Evolutionary conservation across 2,888 invertebrate species (phyloP).

Genomic region (Pristionchus arcanus): DNA sequence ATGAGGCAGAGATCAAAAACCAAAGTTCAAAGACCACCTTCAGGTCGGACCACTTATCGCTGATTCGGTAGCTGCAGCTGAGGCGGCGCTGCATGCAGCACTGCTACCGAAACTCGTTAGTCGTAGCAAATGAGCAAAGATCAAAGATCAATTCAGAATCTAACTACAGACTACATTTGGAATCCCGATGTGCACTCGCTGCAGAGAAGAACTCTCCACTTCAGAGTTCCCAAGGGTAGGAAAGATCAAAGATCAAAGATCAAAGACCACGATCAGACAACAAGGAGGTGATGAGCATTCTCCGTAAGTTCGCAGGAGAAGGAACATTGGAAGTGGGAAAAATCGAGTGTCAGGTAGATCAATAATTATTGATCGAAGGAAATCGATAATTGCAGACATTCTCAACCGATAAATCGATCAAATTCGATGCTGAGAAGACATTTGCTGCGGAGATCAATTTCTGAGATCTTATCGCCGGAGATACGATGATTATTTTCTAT

Average conservation of each 20-base stretch:
- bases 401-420: background rate
- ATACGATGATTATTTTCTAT: no score
- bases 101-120: constrained; percentile 12
- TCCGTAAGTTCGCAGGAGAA: constrained; percentile 28
- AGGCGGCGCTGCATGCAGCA: constrained; percentile 8
- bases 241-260: background rate
- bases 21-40: background rate
- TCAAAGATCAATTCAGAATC: constrained; percentile 51
- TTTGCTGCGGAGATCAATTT: background rate
- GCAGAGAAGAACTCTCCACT: constrained; percentile 57
- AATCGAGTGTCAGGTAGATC: background rate
- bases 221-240: constrained; percentile 54
- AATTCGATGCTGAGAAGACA: background rate
- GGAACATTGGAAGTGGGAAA: background rate
- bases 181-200: constrained; percentile 59
- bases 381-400: constrained; percentile 22
- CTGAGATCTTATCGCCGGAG: background rate
- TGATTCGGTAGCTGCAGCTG: background rate
- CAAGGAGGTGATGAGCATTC: background rate
- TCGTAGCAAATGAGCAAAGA: background rate
- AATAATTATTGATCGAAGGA: background rate
- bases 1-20: background rate
- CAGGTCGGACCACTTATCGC: constrained; percentile 23
- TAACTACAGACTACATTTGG: constrained; percentile 57
- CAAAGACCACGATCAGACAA: background rate